These are phyloP conservation scores for Sipha flava DNA, from an alignment of 1,140 invertebrate species.

Conservation along the genomic window DNA sequence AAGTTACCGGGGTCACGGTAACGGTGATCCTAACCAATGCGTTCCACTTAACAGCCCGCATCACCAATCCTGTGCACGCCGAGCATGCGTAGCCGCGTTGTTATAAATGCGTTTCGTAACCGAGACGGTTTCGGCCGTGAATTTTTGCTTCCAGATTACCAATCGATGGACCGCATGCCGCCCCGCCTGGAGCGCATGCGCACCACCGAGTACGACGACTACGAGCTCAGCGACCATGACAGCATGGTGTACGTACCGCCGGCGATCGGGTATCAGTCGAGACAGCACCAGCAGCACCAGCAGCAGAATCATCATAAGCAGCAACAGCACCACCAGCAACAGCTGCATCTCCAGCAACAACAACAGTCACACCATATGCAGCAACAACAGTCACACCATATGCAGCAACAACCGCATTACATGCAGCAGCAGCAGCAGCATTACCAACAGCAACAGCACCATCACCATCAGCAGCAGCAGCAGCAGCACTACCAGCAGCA, in stretches of 20 bases:
- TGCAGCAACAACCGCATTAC: neutral
- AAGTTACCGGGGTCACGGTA: no score
- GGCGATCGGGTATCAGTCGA: neutral
- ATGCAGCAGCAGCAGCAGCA: neutral
- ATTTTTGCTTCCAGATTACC: neutral
- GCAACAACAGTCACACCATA: neutral
- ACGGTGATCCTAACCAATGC: no score
- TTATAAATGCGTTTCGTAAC: neutral
- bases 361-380: neutral
- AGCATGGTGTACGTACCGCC: slow-evolving; percentile 19
- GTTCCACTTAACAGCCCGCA: no score
- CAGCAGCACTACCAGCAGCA: neutral
- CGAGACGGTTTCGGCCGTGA: neutral
- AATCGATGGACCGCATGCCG: slow-evolving; percentile 19
- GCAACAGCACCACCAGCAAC: neutral
- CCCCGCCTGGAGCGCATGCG: slow-evolving; percentile 30
- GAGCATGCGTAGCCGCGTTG: no score
- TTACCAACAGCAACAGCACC: neutral
- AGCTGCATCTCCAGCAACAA: neutral
- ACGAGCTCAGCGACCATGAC: slow-evolving; percentile 27
- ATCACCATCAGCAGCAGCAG: neutral
- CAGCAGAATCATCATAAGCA: neutral
- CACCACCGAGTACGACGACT: slow-evolving; percentile 34
- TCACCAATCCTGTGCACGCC: no score
- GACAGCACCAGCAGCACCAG: neutral